A percentile compares a stretch with the other conserved stretches of the same genome.
Conservation (phyloP, 1,140 invertebrate genomes). For the Reticulitermes speratus region DNA sequence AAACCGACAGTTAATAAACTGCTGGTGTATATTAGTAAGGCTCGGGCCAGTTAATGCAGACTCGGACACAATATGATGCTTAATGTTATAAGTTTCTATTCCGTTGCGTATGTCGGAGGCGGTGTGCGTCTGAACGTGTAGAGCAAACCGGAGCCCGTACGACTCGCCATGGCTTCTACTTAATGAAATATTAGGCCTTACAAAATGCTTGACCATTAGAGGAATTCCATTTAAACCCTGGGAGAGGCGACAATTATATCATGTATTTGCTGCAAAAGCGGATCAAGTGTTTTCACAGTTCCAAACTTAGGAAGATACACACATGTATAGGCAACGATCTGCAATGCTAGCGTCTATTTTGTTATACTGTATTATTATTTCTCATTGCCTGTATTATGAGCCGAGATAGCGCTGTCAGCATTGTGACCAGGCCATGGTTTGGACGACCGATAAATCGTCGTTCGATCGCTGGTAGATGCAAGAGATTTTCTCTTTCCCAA, state of each 20-base stretch:
- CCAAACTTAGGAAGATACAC: too few species aligned
- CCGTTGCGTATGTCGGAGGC: not conserved
- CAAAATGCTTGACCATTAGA: conserved; percentile 29
- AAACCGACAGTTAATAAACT: too few species aligned
- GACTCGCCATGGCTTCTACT: not conserved
- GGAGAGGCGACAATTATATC: conserved; percentile 16
- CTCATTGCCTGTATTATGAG: too few species aligned
- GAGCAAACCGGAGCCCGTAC: not conserved
- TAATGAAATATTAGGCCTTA: conserved; percentile 26
- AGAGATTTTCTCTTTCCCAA: too few species aligned
- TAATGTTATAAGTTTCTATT: not conserved
- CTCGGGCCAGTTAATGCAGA: not conserved
- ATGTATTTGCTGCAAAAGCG: not conserved
- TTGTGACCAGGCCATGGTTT: too few species aligned
- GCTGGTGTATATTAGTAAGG: not conserved
- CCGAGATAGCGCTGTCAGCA: too few species aligned
- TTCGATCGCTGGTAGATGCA: too few species aligned
- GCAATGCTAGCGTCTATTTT: too few species aligned
- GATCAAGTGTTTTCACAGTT: not conserved
- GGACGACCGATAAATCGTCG: too few species aligned
- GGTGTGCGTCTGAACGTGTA: not conserved
- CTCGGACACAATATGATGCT: not conserved
- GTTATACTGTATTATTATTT: too few species aligned
- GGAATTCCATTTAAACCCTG: conserved; percentile 28
- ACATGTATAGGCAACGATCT: too few species aligned